Percentiles rank a stretch among this genome's conserved stretches.
These are phyloP conservation scores for Palythoa grandis DNA, from an alignment of 92 coral and sea anemone species.

Conservation along the genomic window DNA sequence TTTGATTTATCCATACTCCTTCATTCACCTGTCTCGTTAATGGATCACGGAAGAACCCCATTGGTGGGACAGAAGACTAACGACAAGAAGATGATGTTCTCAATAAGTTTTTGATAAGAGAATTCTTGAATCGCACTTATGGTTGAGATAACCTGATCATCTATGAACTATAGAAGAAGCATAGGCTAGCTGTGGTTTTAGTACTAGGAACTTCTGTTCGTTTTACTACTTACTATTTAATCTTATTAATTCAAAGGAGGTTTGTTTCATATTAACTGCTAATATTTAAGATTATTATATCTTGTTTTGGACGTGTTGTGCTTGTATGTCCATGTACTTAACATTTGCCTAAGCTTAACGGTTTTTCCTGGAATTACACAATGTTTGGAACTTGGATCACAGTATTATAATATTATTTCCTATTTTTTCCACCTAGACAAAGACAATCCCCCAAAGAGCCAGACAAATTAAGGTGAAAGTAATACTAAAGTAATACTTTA, in stretches of 20 bases:
- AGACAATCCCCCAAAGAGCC: constrained; percentile 49
- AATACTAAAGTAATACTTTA: constrained; percentile 10
- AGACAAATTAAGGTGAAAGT: constrained; percentile 45
- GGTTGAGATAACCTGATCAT: not conserved
- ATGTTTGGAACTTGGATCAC: not conserved
- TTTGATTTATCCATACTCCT: too few species aligned
- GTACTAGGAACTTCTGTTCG: not conserved
- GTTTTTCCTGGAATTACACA: not conserved
- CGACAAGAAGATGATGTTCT: too few species aligned
- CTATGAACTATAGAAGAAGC: not conserved
- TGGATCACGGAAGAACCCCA: too few species aligned
- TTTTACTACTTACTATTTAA: not conserved
- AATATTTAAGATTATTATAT: not conserved
- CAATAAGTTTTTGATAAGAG: too few species aligned
- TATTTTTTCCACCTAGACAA: constrained; percentile 49
- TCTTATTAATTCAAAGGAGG: not conserved
- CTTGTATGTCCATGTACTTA: not conserved
- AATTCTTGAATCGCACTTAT: not conserved
- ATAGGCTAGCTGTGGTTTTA: not conserved
- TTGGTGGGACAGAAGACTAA: too few species aligned
- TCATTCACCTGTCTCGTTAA: too few species aligned
- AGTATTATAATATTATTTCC: constrained; percentile 38
- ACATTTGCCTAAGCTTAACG: not conserved
- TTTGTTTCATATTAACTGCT: not conserved
- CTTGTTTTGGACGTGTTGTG: not conserved